Percentiles rank a stretch among this genome's conserved stretches.
Evolutionary conservation across 2,113 vertebrate genomes (phyloP).

Genomic region (Daubentonia madagascariensis): DNA sequence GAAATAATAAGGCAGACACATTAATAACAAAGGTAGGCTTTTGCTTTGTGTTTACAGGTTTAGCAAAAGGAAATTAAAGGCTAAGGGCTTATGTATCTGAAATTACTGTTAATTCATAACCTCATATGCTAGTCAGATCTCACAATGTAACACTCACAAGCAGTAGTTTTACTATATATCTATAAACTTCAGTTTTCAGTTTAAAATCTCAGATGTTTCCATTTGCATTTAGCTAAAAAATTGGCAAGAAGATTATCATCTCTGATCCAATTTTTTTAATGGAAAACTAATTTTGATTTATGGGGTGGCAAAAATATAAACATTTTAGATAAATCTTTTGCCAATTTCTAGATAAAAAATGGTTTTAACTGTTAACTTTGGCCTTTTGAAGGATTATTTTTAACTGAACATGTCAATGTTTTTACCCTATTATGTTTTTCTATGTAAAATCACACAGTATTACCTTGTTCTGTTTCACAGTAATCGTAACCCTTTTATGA

Average conservation of each 20-base stretch:
- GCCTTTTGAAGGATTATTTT: slow-evolving; percentile 82
- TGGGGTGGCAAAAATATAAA: slow-evolving; percentile 91
- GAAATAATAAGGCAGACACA: not conserved
- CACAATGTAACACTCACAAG: slow-evolving; percentile 74
- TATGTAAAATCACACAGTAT: slow-evolving; percentile 48
- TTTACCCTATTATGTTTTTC: slow-evolving; percentile 66
- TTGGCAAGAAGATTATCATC: slow-evolving; percentile 88
- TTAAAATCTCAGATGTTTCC: slow-evolving; percentile 89
- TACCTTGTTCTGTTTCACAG: slow-evolving; percentile 62
- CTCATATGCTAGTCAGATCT: slow-evolving; percentile 60
- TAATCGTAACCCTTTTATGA: slow-evolving; percentile 54
- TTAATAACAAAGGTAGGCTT: not conserved
- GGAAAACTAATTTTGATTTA: slow-evolving; percentile 91
- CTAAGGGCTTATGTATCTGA: slow-evolving; percentile 2
- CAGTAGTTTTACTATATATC: slow-evolving; percentile 83
- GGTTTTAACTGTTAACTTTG: slow-evolving; percentile 81
- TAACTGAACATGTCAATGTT: slow-evolving; percentile 79
- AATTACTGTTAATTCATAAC: slow-evolving; percentile 45
- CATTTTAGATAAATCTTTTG: slow-evolving; percentile 87
- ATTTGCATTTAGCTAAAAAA: slow-evolving; percentile 88
- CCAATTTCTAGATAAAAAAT: slow-evolving; percentile 86
- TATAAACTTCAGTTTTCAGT: slow-evolving; percentile 86
- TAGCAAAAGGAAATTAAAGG: not conserved
- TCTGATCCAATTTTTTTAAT: slow-evolving; percentile 90
- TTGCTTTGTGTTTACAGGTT: not conserved